Evolutionary conservation across 2,113 vertebrate genomes (phyloP).

Genomic region (Jaculus jaculus): DNA sequence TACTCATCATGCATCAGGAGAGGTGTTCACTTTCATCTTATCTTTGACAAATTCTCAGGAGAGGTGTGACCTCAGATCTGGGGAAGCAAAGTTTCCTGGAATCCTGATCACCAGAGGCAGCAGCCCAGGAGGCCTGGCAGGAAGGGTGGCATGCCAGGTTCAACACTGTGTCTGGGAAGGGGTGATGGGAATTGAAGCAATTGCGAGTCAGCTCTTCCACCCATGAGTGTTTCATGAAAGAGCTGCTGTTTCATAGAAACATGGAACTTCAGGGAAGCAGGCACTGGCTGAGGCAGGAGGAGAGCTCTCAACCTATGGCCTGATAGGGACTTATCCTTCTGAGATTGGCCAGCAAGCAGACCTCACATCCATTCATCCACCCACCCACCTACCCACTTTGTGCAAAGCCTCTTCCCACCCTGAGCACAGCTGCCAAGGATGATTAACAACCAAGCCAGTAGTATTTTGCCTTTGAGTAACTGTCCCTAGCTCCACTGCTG

Average conservation of each 20-base stretch:
- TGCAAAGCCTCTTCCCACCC: too few relatives aligned
- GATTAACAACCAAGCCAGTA: slow-evolving; percentile 81
- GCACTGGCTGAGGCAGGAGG: too few relatives aligned
- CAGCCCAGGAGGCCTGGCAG: neutral
- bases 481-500: slow-evolving; percentile 91
- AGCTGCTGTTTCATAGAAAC: neutral
- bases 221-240: neutral
- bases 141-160: neutral
- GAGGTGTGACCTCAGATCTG: neutral
- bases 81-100: neutral
- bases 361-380: too few relatives aligned
- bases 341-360: too few relatives aligned
- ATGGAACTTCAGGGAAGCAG: too few relatives aligned
- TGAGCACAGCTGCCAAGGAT: too few relatives aligned
- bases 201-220: neutral
- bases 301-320: too few relatives aligned
- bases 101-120: neutral
- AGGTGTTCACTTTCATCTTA: too few relatives aligned
- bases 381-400: too few relatives aligned
- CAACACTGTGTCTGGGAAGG: neutral
- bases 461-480: slow-evolving; percentile 91
- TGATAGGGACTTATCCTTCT: too few relatives aligned
- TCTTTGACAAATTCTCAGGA: neutral
- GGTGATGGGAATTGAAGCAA: neutral
- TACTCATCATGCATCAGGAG: neutral